A percentile compares a stretch with the other conserved stretches of the same genome.
phyloP scores from a whole-genome alignment of 1,140 invertebrate genomes.

The Delia radicum region DNA sequence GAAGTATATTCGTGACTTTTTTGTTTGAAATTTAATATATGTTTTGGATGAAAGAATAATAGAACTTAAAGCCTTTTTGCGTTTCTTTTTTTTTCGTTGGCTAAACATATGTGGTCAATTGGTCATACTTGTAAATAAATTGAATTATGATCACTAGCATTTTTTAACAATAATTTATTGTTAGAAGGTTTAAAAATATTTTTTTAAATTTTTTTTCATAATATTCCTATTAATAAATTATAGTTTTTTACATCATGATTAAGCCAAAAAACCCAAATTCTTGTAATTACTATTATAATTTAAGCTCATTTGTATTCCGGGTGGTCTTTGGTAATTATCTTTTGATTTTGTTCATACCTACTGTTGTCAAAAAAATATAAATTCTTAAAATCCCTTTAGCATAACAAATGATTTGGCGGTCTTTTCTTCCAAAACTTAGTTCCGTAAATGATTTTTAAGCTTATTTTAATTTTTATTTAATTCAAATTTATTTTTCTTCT shows the following conservation, averaged over 20 bases:
- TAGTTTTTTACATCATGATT: neutral
- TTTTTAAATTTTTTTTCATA: too few species aligned
- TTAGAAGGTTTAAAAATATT: too few species aligned
- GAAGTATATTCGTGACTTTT: neutral
- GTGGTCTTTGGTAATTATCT: neutral
- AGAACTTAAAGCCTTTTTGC: conserved; percentile 8
- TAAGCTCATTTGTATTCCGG: neutral
- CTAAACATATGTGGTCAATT: conserved; percentile 20
- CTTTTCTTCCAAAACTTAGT: too few species aligned
- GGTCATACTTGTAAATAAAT: neutral
- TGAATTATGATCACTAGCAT: conserved; percentile 10
- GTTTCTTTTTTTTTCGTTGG: too few species aligned
- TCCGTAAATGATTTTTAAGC: too few species aligned
- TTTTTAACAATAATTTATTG: neutral
- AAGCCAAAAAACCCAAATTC: neutral
- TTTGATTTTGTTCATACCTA: neutral
- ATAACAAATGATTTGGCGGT: neutral
- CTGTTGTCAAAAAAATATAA: neutral
- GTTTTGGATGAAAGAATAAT: neutral
- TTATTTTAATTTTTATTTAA: too few species aligned
- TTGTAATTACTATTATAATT: neutral
- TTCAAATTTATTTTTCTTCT: too few species aligned
- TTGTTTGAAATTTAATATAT: neutral
- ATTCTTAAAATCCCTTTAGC: neutral
- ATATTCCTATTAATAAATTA: neutral